Evolutionary conservation across 1,140 invertebrate genomes (phyloP), one percentile per base, ranked within the genome.

Genomic region (Megalopta genalis): DNA sequence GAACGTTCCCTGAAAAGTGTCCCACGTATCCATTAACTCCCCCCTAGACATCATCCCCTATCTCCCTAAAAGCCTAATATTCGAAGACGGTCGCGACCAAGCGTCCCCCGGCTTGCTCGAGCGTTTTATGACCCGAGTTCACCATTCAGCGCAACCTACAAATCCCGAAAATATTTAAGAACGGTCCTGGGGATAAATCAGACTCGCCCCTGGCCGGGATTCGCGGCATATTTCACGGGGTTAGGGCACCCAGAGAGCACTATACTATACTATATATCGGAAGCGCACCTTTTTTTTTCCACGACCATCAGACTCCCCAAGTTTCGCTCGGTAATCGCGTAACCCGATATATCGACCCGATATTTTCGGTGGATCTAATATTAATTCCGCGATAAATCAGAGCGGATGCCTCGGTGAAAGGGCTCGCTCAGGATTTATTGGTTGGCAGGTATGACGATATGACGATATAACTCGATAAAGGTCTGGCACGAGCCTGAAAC

Each of bases 391-490:
- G 76, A 79, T 87, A 84, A 86, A 87, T 88, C 79, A 63, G 70
- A 78, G 69, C 74, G 83, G 75, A 71, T 85, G 62, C 75, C 71
- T 81, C 77, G 82, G 23, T 83, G 82, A 87, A 85, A 86, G 81
- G 82, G 69, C 81, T 87, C 82, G 77, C 52, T 42, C 67, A 60
- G 84, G 49, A 84, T 87, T 88, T 88, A 88, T 88, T 81, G 85
- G 76, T 81, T 79, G 77, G 82, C 85, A 86, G 82, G 82, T 89
- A 86, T 70, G 80, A 86, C 85, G 87, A 89, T 84, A 84, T 70
- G 82, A 85, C 82, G 84, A 85, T 77, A 85, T 90, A 90, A 90
- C 86, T 88, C 81, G 87, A 88, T 88, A 88, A 88, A 82, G 87
- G 85, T 85, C 77, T 82, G 83, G 80, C 79, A 75, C 79, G 79